Base-by-base conservation (phyloP, 2,888 invertebrate species). In the Abrostola tripartita region DNA sequence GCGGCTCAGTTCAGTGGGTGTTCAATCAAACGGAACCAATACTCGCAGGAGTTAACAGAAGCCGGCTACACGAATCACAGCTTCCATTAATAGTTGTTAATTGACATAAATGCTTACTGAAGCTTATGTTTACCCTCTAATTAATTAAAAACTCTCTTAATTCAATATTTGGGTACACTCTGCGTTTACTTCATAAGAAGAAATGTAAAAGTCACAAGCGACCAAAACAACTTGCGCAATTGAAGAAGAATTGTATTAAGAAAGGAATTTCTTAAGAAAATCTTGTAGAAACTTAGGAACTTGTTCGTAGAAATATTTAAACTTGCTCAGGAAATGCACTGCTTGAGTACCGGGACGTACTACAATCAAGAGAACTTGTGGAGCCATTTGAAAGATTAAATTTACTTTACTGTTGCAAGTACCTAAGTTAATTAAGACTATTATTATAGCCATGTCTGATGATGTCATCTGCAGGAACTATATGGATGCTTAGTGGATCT, bases 11-110 rank as follows among this genome's bases (percentile, higher is more conserved):
- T 86, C 85, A 86, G 79, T 83, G 84, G 74, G 78, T 81, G 87
- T 76, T 86, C 87, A 86, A 91, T 91, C 90, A 90, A 83, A 81
- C 78, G 86, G 86, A 87, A 87, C 85, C 84, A 86, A 90, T 90
- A 78, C 79, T 77, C 80, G 75, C 81, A 73, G 77, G 75, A 81
- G 80, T 78, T 76, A 75, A 79, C 74, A 76, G 76, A 83, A 81
- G 81, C 81, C 76, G 80, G 81, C 75, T 74, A 63, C 80, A 81
- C 84, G 83, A 84, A 85, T 86, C 83, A 81, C 78, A 82, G 81
- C 81, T 79, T 79, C 78, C 76, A 81, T 82, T 85, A 83, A 86
- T 85, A 84, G 78, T 77, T 74, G 76, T 82, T 87, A 85, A 88
- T 88, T 85, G 86, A 84, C 81, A 56, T 75, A 84, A 82, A 83